Percentiles rank a stretch among this genome's conserved stretches.
Evolutionary conservation across 2,113 vertebrate genomes (phyloP).

Genomic region (Asarcornis scutulata): DNA sequence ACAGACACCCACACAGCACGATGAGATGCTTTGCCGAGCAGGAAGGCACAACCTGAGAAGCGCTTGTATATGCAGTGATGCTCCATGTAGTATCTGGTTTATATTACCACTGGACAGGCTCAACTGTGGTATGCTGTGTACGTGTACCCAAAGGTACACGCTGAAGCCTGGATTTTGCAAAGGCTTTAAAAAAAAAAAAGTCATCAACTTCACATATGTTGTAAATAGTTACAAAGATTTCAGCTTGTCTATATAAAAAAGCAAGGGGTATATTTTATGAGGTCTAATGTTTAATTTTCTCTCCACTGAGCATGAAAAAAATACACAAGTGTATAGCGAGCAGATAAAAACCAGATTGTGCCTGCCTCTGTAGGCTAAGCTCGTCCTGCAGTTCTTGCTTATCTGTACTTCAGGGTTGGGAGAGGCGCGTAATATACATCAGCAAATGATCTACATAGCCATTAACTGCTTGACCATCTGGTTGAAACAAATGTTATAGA

Average conservation of each 20-base stretch:
- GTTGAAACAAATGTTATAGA: background rate
- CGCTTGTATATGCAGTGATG: background rate
- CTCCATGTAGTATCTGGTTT: background rate
- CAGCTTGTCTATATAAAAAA: background rate
- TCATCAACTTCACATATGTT: background rate
- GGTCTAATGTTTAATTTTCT: background rate
- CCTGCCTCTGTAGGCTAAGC: background rate
- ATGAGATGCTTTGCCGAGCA: background rate
- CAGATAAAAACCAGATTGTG: background rate
- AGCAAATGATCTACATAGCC: background rate
- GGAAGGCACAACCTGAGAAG: background rate
- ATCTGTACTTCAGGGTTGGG: background rate
- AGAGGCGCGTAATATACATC: background rate
- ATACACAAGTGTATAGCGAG: fast-evolving
- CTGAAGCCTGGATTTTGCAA: background rate
- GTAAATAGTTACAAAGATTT: background rate
- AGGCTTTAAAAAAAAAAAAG: background rate
- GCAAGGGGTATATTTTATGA: background rate
- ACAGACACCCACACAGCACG: background rate
- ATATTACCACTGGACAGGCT: background rate
- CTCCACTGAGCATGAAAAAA: background rate
- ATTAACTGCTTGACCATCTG: background rate
- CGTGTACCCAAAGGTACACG: background rate
- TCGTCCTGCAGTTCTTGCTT: background rate
- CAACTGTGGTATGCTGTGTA: background rate